phyloP scores from a whole-genome alignment of 1,140 invertebrate species.

The Olivierus martensii region DNA sequence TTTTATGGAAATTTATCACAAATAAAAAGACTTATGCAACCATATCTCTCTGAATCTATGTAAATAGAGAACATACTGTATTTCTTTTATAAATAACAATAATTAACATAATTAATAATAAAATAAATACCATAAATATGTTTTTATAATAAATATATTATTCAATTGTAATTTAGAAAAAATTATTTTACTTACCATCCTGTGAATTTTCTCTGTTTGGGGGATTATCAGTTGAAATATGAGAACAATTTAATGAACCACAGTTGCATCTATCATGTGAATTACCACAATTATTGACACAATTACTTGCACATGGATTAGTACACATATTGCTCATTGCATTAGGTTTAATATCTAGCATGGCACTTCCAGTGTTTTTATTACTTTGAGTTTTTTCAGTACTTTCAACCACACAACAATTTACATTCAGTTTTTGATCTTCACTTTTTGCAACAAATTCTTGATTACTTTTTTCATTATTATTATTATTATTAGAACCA shows the following conservation, averaged over 20 bases:
- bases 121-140: no score
- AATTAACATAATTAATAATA: no score
- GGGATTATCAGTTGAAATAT: not conserved
- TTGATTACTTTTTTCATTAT: slow-evolving; percentile 5
- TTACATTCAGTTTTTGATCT: not conserved
- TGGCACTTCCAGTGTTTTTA: slow-evolving; percentile 4
- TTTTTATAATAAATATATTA: no score
- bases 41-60: no score
- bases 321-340: slow-evolving; percentile 9
- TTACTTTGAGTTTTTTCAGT: not conserved
- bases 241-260: not conserved
- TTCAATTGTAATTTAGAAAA: no score
- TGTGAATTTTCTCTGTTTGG: slow-evolving; percentile 6
- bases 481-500: slow-evolving; percentile 1
- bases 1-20: no score
- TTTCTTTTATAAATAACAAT: no score
- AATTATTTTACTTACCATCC: slow-evolving; percentile 7
- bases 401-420: no score
- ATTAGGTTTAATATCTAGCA: slow-evolving; percentile 11
- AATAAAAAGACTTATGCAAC: no score
- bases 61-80: no score
- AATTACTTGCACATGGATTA: slow-evolving; percentile 11
- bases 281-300: slow-evolving; percentile 3
- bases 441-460: slow-evolving; percentile 10
- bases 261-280: not conserved